phyloP scores from a whole-genome alignment of 2,888 invertebrate genomes.

The Pheosia tremula region DNA sequence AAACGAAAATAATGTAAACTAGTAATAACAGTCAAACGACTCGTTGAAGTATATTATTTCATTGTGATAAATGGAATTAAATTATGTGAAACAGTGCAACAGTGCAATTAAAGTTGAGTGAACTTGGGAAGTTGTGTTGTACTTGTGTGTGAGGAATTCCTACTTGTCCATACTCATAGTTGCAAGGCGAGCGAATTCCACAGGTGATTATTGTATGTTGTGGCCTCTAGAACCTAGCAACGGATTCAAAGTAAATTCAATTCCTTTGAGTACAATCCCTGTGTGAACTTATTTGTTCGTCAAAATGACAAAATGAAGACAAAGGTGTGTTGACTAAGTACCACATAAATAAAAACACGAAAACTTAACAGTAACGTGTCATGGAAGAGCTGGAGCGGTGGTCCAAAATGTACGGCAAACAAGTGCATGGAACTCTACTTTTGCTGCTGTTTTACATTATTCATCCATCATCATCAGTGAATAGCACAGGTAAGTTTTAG shows the following conservation, averaged over 20 bases:
- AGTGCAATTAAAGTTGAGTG: constrained; percentile 72
- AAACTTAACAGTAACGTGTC: constrained; percentile 46
- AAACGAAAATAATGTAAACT: constrained; percentile 11
- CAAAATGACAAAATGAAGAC: constrained; percentile 33
- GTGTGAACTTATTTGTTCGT: constrained; percentile 6
- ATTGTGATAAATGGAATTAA: not conserved
- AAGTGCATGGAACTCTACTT: constrained; percentile 52
- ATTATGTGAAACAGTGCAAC: constrained; percentile 22
- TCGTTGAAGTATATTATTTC: not conserved
- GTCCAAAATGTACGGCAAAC: constrained; percentile 67
- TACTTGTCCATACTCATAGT: constrained; percentile 49
- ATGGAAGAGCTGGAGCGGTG: constrained; percentile 80
- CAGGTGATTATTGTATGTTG: constrained; percentile 78
- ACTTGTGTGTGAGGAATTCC: constrained; percentile 39
- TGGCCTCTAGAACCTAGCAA: constrained; percentile 78
- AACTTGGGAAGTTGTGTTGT: constrained; percentile 61
- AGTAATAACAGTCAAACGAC: not conserved
- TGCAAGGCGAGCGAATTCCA: constrained; percentile 68
- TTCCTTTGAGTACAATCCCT: constrained; percentile 4
- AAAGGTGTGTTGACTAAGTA: constrained; percentile 10
- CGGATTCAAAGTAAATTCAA: constrained; percentile 47
- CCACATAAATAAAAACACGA: constrained; percentile 15
- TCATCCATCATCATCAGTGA: constrained; percentile 47
- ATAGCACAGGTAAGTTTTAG: constrained; percentile 62
- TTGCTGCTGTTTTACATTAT: constrained; percentile 48